Base-by-base conservation (phyloP, 2,113 vertebrate species). In the Gnathonemus echidnorhynchus region DNA sequence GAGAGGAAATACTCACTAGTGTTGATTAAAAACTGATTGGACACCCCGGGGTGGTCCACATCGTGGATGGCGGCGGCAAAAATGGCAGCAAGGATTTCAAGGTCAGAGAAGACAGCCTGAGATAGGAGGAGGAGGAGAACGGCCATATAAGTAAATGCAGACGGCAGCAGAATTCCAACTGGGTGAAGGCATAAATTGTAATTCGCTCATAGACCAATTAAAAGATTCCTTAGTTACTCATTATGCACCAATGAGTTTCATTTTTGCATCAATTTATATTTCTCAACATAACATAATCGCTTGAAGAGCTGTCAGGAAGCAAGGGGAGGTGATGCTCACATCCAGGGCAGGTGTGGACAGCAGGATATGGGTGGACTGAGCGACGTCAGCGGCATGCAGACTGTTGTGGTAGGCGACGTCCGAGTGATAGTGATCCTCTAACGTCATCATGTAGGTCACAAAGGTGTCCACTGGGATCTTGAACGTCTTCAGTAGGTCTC, bases 341-440 rank as follows among this genome's bases (percentile, higher is more conserved):
- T 99, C 98, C 89, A 99, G 92, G 0, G 98, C 98, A 2, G 98
- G 98, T 0, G 98, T 99, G 2, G 98, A 99, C 11, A 99, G 97
- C 89, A 99, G 97, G 87, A 99, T 98, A 0, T 99, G 98, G 0
- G 98, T 99, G 87, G 98, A 99, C 92, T 99, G 98, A 88, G 98
- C 98, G 0, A 99, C 98, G 8, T 99, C 98, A 0, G 98, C 98
- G 42, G 98, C 98, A 0, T 99, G 98, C 2, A 99, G 96, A 94
- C 98, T 99, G 96, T 99, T 99, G 91, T 99, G 98, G 91, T 99
- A 99, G 0, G 98, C 98, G 77, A 99, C 98, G 0, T 99, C 98
- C 0, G 96, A 97, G 90, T 99, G 98, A 94, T 99, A 99, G 94
- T 99, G 98, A 91, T 99, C 98, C 91, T 99, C 98, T 89, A 99